phyloP scores from a whole-genome alignment of 2,888 invertebrate species.

The Folsomia manolachei region DNA sequence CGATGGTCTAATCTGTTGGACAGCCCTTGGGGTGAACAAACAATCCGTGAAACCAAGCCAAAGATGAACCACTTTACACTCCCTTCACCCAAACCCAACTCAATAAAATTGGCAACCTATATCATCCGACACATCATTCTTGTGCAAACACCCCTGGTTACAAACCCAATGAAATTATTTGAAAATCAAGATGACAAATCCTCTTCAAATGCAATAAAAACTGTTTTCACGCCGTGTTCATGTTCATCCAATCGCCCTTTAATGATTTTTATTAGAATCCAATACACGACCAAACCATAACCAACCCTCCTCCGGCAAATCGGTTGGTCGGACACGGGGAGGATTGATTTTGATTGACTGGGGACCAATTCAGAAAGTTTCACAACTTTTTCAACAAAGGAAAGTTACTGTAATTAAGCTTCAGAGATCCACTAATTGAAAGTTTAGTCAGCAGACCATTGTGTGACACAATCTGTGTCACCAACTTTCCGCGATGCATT shows the following conservation, averaged over 20 bases:
- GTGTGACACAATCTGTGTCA: too few relatives aligned
- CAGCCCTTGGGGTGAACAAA: conserved; percentile 11
- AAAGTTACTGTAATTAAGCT: too few relatives aligned
- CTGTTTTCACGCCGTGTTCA: conserved; percentile 8
- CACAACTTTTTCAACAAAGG: too few relatives aligned
- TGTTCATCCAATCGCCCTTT: neutral
- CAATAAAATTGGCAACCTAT: too few relatives aligned
- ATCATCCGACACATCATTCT: conserved; percentile 9
- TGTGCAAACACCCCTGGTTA: conserved; percentile 29
- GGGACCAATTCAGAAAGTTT: too few relatives aligned
- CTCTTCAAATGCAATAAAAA: conserved; percentile 19
- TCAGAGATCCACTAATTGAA: too few relatives aligned
- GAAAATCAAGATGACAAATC: conserved; percentile 40
- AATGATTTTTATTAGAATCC: neutral
- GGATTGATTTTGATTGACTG: too few relatives aligned
- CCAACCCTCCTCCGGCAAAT: neutral
- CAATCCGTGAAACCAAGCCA: conserved; percentile 16
- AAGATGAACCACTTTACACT: conserved; percentile 16
- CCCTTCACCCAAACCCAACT: conserved; percentile 2
- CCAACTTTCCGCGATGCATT: neutral
- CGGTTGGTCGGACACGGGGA: too few relatives aligned
- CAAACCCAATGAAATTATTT: conserved; percentile 29
- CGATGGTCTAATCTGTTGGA: neutral
- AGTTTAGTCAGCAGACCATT: too few relatives aligned
- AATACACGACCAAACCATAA: too few relatives aligned